Evolutionary conservation across 2,113 vertebrate genomes (phyloP).

Genomic region (Galbula dea): DNA sequence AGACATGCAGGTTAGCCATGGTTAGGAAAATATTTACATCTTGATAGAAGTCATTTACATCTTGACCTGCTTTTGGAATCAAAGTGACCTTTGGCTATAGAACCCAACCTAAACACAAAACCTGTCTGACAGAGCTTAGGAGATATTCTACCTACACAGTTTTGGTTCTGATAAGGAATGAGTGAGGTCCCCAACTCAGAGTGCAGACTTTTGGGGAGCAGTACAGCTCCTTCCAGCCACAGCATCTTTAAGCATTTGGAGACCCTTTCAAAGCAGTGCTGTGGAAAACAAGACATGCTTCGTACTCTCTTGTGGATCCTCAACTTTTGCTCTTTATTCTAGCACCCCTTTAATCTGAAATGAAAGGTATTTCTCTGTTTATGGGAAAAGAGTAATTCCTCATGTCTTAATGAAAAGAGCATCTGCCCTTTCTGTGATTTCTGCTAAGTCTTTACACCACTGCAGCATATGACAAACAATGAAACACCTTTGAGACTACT

Average conservation of each 20-base stretch:
- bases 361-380: neutral
- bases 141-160: neutral
- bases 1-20: accelerated
- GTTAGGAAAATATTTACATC: neutral
- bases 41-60: neutral
- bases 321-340: neutral
- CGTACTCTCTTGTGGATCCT: neutral
- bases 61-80: neutral
- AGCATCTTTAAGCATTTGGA: neutral
- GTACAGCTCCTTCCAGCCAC: neutral
- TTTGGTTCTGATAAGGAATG: accelerated
- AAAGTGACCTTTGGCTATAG: neutral
- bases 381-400: conserved; percentile 8
- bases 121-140: neutral
- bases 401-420: neutral
- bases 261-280: accelerated
- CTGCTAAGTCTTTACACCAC: neutral
- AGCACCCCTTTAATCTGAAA: neutral
- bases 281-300: neutral
- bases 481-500: neutral
- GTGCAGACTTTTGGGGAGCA: neutral
- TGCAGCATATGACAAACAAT: neutral
- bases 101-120: neutral
- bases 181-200: accelerated
- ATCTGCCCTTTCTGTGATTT: neutral